phyloP scores from a whole-genome alignment of 2,888 invertebrate species.

The Patella caerulea region DNA sequence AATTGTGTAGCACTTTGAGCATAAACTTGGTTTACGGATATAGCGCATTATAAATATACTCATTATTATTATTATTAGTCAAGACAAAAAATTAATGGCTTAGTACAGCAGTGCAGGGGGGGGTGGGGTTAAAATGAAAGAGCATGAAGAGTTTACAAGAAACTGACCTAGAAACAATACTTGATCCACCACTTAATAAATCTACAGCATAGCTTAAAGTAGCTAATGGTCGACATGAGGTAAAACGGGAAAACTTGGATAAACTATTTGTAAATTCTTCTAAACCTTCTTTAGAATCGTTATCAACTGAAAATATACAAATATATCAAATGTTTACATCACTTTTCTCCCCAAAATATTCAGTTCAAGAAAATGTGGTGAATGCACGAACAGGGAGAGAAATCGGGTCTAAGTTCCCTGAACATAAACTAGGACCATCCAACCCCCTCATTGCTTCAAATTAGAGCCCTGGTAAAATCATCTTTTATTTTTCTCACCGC shows the following conservation, averaged over 20 bases:
- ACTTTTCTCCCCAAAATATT: background rate
- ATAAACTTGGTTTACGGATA: too few species aligned
- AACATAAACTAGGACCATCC: too few species aligned
- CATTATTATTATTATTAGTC: too few species aligned
- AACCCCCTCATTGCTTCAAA: too few species aligned
- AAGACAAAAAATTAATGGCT: background rate
- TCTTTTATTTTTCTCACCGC: background rate
- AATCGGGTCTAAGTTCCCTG: too few species aligned
- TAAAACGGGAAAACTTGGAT: conserved; percentile 87
- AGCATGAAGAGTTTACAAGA: too few species aligned
- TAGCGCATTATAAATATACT: too few species aligned
- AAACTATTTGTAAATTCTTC: conserved; percentile 85
- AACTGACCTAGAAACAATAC: conserved; percentile 74
- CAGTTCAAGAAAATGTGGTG: too few species aligned
- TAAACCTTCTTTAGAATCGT: conserved; percentile 59
- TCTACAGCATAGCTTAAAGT: conserved; percentile 92
- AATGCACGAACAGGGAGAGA: too few species aligned
- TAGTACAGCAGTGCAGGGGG: conserved; percentile 12
- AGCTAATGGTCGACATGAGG: conserved; percentile 84
- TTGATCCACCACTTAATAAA: conserved; percentile 80
- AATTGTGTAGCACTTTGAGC: too few species aligned
- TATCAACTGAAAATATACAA: conserved; percentile 41
- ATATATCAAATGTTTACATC: background rate
- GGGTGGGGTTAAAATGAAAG: background rate
- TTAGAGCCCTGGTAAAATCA: too few species aligned